Base-by-base conservation (phyloP, 1,140 invertebrate species). In the Ylistrum balloti region DNA sequence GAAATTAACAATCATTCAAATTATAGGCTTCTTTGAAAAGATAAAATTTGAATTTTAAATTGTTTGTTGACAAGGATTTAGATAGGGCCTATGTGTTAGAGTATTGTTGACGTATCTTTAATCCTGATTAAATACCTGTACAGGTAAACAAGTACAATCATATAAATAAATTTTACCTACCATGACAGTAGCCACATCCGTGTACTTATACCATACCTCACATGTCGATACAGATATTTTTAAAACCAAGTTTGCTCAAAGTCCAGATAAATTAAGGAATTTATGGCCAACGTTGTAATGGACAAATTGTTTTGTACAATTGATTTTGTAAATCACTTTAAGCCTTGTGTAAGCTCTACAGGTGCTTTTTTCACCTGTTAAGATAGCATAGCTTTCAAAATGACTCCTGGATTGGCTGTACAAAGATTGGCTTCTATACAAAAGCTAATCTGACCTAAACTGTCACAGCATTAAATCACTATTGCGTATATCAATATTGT, bases 221-320 rank as follows among this genome's bases (percentile, higher is more conserved):
- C 41, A 45, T 13, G 20, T 17, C 1, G 9, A 45, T 45, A 45
- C 10, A 45, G 41, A 45, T 45, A 45, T 45, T 45, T 45, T 45
- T 45, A 17, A 45, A 45, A 45, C 17, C 41, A 45, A 45, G 22
- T 74, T n/a, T 74, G 56, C 28, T 5, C 56, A 74, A 74, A 74
- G 56, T 74, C 56, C 56, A 74, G 28, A 74, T 74, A 74, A 74
- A 7, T 74, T 9, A 74, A 74, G 56, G 56, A 74, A 74, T 74
- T 74, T 74, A 74, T 28, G 56, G 56, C 56, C n/a, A 3, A 3
- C 1, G 56, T 74, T 28, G 56, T 74, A 74, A 74, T 74, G 56
- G 56, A 74, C 56, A 74, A 74, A 74, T 74, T 74, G 56, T 74
- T 74, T 74, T 74, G n/a, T 74, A 74, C 56, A 74, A 74, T 74